Base-by-base conservation (phyloP, 1,140 invertebrate species). In the Gryllus bimaculatus region DNA sequence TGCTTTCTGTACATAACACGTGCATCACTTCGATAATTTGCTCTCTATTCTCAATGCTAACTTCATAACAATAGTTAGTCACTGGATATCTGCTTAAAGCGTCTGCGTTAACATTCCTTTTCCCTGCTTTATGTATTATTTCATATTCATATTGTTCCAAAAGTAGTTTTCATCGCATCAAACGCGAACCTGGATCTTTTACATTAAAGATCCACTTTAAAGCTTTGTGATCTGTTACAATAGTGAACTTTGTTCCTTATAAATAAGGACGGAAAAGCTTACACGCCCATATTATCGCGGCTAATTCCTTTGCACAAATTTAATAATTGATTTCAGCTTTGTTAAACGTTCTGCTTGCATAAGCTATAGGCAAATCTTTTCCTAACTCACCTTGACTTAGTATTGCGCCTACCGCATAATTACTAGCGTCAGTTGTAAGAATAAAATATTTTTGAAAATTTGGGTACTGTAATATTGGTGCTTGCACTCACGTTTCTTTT, bases 41-140 rank as follows among this genome's bases (percentile, higher is more conserved):
- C 78, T 49, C 78, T 78, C 81, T 81, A 6, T 20, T 12, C n/a
- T 79, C 26, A 48, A 7, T 48, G 12, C 48, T 48, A 18, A 18
- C 20, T 26, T 47, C 18, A 21, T 39, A 47, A 48, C 10, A 76
- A 8, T 54, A 54, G 15, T 54, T 54, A 15, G 15, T 48, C 48
- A 39, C 66, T n/a, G 18, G 47, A 48, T 48, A 76, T 21, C 49
- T 26, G 10, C 75, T 79, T 54, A 86, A 78, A 13, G 83, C 83
- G 80, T 87, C 87, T 6, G 85, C 85, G 13, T 85, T 85, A 12
- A 79, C 80, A 80, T 87, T 88, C n/a, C 80, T 78, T 81, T 82
- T 83, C 10, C 86, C 85, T 10, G 81, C 82, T 83, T 85, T 86
- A 79, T 88, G 87, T 48, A 81, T 75, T 18, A 82, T 75, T 4